Evolutionary conservation across 2,113 vertebrate genomes (phyloP).

Genomic region (Melanerpes formicivorus): DNA sequence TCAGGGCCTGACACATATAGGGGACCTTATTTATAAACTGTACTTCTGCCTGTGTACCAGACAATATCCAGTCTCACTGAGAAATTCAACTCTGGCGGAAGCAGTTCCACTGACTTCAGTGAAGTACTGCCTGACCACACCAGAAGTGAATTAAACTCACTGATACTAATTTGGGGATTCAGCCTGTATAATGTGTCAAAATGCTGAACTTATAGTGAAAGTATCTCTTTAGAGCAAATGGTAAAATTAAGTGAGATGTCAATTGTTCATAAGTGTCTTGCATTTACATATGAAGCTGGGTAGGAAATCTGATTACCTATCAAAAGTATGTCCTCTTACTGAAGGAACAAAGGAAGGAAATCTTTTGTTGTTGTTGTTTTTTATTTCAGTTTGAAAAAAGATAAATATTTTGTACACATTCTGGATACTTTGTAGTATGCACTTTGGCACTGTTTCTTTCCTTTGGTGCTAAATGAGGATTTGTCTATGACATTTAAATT

Average conservation of each 20-base stretch:
- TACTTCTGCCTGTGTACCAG: background rate
- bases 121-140: background rate
- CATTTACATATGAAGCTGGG: background rate
- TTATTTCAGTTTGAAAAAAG: slow-evolving; percentile 25
- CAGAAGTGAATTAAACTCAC: background rate
- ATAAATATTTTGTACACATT: slow-evolving; percentile 21
- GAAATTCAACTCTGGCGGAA: background rate
- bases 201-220: slow-evolving; percentile 21
- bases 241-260: background rate
- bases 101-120: background rate
- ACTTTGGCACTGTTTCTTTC: slow-evolving; percentile 9
- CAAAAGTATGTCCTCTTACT: background rate
- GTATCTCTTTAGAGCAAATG: background rate
- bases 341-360: background rate
- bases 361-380: background rate
- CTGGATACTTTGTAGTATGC: background rate
- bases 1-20: background rate
- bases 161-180: background rate
- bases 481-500: slow-evolving; percentile 54
- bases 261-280: slow-evolving; percentile 3
- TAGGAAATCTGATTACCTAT: background rate
- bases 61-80: background rate
- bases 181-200: slow-evolving; percentile 8
- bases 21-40: background rate
- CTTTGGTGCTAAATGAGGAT: slow-evolving; percentile 8